A percentile compares a stretch with the other conserved stretches of the same genome.
Evolutionary conservation across 2,797 vertebrate species (phyloP).

Genomic region (Thripadectes ignobilis): DNA sequence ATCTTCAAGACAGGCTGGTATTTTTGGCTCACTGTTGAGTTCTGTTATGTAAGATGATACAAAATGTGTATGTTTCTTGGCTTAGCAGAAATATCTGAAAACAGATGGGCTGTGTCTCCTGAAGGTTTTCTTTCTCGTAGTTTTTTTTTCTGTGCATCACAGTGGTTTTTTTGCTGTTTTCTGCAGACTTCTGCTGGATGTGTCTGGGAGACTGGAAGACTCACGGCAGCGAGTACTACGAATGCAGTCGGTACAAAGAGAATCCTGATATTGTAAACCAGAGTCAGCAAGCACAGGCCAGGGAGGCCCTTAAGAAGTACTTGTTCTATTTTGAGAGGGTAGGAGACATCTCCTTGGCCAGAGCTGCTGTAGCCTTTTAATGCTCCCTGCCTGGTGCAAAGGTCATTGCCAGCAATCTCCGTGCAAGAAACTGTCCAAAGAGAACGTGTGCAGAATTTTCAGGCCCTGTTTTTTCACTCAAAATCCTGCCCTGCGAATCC

Average conservation of each 20-base stretch:
- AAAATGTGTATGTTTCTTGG: neutral
- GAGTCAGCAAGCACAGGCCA: slow-evolving; percentile 99
- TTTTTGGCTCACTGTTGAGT: slow-evolving; percentile 4
- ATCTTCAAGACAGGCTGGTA: neutral
- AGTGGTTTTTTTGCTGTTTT: slow-evolving; percentile 45
- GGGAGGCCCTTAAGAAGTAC: slow-evolving; percentile 99
- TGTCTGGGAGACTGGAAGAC: slow-evolving; percentile 99
- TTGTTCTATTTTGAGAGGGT: slow-evolving; percentile 99
- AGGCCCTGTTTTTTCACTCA: neutral
- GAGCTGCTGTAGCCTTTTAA: slow-evolving; percentile 70
- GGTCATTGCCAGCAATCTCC: slow-evolving; percentile 57
- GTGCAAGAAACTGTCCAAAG: slow-evolving; percentile 19
- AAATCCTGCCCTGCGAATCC: neutral
- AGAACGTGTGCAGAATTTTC: slow-evolving; percentile 8
- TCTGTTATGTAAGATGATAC: neutral
- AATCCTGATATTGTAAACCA: slow-evolving; percentile 99
- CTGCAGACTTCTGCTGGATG: slow-evolving; percentile 99
- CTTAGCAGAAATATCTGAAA: slow-evolving; percentile 37
- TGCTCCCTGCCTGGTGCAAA: slow-evolving; percentile 64
- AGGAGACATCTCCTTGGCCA: slow-evolving; percentile 68
- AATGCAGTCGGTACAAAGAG: slow-evolving; percentile 99
- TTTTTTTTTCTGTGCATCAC: neutral
- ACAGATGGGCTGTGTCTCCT: slow-evolving; percentile 37
- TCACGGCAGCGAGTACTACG: slow-evolving; percentile 98
- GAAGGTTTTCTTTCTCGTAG: neutral